Evolutionary conservation across 2,888 invertebrate species (phyloP).

Genomic region (Alentia gelatinosa): DNA sequence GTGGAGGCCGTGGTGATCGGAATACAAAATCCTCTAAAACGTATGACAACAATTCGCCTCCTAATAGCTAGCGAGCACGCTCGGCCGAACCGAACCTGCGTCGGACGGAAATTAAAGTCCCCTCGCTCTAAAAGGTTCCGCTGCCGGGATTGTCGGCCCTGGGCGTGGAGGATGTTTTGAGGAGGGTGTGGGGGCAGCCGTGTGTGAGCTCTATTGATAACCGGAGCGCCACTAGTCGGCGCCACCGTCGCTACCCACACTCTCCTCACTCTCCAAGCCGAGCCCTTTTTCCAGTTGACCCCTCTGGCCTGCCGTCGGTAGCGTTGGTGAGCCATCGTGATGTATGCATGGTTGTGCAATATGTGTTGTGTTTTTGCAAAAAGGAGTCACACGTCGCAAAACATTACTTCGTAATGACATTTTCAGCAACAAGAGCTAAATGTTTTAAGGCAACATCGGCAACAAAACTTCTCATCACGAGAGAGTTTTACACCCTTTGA

Average conservation of each 20-base stretch:
- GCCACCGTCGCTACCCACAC: neutral
- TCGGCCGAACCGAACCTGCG: neutral
- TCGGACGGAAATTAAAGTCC: slow-evolving; percentile 20
- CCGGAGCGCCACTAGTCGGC: neutral
- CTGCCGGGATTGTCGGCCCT: neutral
- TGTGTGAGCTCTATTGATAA: neutral
- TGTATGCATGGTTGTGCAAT: neutral
- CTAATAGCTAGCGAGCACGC: neutral
- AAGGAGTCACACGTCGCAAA: neutral
- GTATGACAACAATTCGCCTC: neutral
- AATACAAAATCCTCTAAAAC: slow-evolving; percentile 1
- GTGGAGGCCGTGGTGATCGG: neutral
- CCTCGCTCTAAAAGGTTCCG: slow-evolving; percentile 16
- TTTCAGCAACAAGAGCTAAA: too few species aligned
- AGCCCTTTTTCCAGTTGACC: slow-evolving; percentile 1
- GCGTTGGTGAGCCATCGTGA: neutral
- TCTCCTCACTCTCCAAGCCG: neutral
- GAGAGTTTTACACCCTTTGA: too few species aligned
- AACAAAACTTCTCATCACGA: neutral
- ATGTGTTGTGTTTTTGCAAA: too few species aligned
- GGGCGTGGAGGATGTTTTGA: neutral
- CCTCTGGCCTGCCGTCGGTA: neutral
- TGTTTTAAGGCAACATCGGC: neutral
- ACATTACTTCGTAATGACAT: neutral
- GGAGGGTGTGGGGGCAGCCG: neutral